Evolutionary conservation across 2,113 vertebrate genomes (phyloP), one percentile per base, ranked within the genome.

Genomic region (Lepisosteus oculatus): DNA sequence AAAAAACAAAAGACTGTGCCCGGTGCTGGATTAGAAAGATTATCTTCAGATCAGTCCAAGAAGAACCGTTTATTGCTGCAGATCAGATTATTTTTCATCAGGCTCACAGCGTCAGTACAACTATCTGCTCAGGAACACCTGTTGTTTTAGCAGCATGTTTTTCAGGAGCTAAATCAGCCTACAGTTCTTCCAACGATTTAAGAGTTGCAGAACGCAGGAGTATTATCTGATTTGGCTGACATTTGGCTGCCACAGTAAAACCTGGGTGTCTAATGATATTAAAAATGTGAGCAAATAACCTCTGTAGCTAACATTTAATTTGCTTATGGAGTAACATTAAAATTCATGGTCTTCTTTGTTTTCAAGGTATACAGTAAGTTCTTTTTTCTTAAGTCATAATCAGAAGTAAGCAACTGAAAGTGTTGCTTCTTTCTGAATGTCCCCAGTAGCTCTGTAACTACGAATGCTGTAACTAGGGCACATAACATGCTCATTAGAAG

Each of bases 21-120:
- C 55, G 79, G 90, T 90, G 88, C 81, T 81, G 86, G 89, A 91
- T 92, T 90, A 90, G 85, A 72, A 78, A 86, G 86, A 90, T 92
- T 91, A 92, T 90, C 89, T 79, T 76, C 77, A 81, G 81, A 83
- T 87, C 85, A 90, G 86, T 89, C 84, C 81, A 56, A 72, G 76
- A 83, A 81, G 82, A 86, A 85, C 86, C 81, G 81, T 85, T 88
- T 86, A 81, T 69, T 74, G 59, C 17, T 44, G 57, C 59, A 61
- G 72, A 69, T 68, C 65, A 69, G 72, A 57, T 74, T 74, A 74
- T 68, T 73, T 55, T 73, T 45, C 47, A 61, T 45, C 57, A 76
- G 81, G 78, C 80, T 83, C 80, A 79, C 55, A 61, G 75, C 68
- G 61, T 72, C 56, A 70, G 73, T 83, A 79, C 79, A 85, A 72